phyloP scores from a whole-genome alignment of 2,888 invertebrate genomes.

The Tortrix viridana region DNA sequence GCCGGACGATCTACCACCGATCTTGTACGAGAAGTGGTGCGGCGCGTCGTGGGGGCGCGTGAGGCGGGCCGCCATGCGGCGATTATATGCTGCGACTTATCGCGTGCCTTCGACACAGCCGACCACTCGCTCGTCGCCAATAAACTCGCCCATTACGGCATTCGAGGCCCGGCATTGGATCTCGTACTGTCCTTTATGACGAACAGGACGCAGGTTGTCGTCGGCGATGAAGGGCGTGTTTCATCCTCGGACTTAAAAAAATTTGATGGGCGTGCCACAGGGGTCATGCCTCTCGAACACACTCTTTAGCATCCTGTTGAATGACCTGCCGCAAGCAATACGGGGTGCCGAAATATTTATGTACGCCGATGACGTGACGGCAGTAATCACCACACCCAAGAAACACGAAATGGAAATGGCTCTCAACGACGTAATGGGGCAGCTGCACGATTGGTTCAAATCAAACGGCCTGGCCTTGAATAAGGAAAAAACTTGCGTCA shows the following conservation, averaged over 20 bases:
- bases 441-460: background rate
- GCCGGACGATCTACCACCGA: conserved; percentile 4
- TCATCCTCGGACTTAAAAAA: background rate
- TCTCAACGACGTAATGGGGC: background rate
- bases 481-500: background rate
- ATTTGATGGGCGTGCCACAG: background rate
- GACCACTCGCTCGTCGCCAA: background rate
- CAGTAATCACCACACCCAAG: background rate
- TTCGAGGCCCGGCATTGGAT: background rate
- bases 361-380: no score
- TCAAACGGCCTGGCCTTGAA: background rate
- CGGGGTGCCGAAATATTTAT: background rate
- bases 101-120: no score
- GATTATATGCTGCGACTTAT: conserved; percentile 5
- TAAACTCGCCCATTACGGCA: background rate
- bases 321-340: background rate
- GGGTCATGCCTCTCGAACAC: no score
- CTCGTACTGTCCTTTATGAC: background rate
- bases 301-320: no score
- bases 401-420: background rate
- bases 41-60: background rate
- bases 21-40: conserved; percentile 6
- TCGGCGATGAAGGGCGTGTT: no score
- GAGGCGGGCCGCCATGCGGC: background rate
- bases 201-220: background rate